Evolutionary conservation across 2,888 invertebrate species (phyloP), one percentile per base, ranked within the genome.

Genomic region (Choristoneura rosaceana): DNA sequence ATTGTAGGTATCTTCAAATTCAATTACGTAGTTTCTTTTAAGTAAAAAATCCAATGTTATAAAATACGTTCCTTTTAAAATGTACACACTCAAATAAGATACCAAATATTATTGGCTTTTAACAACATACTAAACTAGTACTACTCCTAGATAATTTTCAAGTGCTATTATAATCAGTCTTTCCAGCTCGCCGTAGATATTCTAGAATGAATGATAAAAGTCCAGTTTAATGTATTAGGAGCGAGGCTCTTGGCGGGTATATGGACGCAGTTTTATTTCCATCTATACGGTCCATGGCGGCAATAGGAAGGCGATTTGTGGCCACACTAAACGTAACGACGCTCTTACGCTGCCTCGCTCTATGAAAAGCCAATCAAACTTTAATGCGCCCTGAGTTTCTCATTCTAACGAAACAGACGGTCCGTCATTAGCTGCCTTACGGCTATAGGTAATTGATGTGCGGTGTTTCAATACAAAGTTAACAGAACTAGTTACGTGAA

Each of bases 301-400:
- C 85, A 83, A 81, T 86, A 84, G 81, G 83, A 78, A 75, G 81
- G 82, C 89, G 87, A 89, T 90, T 88, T 90, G 89, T 85, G 84
- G 86, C 80, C 74, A 82, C 83, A 86, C 81, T 90, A 88, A 90
- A 88, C 82, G 90, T 90, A 88, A 90, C 86, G 85, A 82, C 81
- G 80, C 84, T 83, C 84, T 86, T 84, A 85, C 81, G 82, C 76
- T 82, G 82, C 78, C 81, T 79, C 79, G 84, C 63, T 84, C 87
- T 89, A 90, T 90, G 90, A 91, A 89, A 89, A 89, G 84, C 84
- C 87, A 90, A 91, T 92, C 89, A 91, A 90, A 91, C 81, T 89
- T 89, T 90, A 89, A 90, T 86, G 85, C 75, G 76, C 78, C 76
- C 83, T 83, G 81, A 82, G 86, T 82, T 85, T 82, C 79, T 82